Evolutionary conservation across 2,797 vertebrate species (phyloP), one percentile per base, ranked within the genome.

Genomic region (Anisognathus igniventris): DNA sequence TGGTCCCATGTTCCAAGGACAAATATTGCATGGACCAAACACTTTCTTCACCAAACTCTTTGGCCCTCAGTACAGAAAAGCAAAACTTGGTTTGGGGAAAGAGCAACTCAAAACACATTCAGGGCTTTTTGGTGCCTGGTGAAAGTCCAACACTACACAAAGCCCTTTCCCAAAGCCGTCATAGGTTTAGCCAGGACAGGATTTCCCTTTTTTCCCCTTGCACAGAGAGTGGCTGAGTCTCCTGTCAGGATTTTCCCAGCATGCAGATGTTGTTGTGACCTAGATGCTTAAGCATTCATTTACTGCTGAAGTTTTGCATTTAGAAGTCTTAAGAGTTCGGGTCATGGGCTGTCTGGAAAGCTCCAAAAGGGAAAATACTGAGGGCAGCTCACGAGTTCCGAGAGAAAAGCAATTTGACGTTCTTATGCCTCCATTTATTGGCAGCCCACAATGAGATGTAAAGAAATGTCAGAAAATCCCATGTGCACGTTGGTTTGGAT

Each of bases 241-340:
- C 44, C 56, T 0, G 0, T 80, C 72, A 35, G 92, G 73, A 83
- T 89, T 91, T 92, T 94, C 91, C 86, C 85, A 1, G 75, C 87
- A 61, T 92, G 78, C 89, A 68, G 86, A 70, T 25, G 82, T 60
- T 82, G 80, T 60, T 92, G 56, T 93, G 96, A 96, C 91, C 95
- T 80, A 94, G 79, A 91, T 94, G 87, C 82, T 94, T 94, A 94
- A 91, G 91, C 85, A 68, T 80, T 94, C 58, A 6, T 90, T 96
- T 94, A 88, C 58, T 68, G 82, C 87, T 68, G 62, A 93, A 96
- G 94, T 95, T 96, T 84, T 74, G 79, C 66, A 21, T 86, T 95
- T 89, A 79, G 72, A 93, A 50, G 64, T 92, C 71, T 91, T 70
- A 53, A 91, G 86, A 89, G 86, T 89, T 79, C 45, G 14, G 23